A percentile compares a stretch with the other conserved stretches of the same genome.
phyloP scores from a whole-genome alignment of 2,113 vertebrate genomes.

The Dryoscopus gambensis region DNA sequence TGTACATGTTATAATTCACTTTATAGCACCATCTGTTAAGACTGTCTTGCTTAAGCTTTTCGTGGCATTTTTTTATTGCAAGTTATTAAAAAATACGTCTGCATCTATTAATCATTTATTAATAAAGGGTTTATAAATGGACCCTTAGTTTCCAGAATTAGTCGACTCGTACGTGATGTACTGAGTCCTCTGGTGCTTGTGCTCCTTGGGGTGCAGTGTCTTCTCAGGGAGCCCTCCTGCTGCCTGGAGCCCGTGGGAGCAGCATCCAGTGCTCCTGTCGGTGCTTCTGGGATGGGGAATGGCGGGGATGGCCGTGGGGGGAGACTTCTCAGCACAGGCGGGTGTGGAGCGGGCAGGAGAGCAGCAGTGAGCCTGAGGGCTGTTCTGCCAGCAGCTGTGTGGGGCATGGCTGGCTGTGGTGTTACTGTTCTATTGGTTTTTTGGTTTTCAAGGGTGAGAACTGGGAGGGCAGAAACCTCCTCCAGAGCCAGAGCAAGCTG shows the following conservation, averaged over 20 bases:
- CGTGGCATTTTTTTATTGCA: slow-evolving; percentile 46
- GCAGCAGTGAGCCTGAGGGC: background rate
- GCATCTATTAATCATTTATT: slow-evolving; percentile 65
- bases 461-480: background rate
- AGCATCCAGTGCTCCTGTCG: background rate
- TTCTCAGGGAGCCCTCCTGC: background rate
- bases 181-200: background rate
- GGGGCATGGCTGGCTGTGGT: background rate
- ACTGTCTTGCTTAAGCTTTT: slow-evolving; percentile 48
- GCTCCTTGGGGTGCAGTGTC: background rate
- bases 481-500: background rate
- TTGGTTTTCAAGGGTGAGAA: background rate
- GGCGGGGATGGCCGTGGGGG: background rate
- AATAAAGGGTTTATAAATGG: slow-evolving; percentile 51
- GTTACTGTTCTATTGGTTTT: background rate
- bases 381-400: background rate
- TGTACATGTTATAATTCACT: slow-evolving; percentile 60
- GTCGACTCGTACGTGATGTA: background rate
- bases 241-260: background rate
- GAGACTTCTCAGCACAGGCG: background rate
- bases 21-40: slow-evolving; percentile 64
- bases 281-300: background rate
- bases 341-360: background rate
- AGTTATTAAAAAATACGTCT: slow-evolving; percentile 59
- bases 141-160: background rate